Evolutionary conservation across 2,888 invertebrate species (phyloP).

Genomic region (Prosapia bicincta): DNA sequence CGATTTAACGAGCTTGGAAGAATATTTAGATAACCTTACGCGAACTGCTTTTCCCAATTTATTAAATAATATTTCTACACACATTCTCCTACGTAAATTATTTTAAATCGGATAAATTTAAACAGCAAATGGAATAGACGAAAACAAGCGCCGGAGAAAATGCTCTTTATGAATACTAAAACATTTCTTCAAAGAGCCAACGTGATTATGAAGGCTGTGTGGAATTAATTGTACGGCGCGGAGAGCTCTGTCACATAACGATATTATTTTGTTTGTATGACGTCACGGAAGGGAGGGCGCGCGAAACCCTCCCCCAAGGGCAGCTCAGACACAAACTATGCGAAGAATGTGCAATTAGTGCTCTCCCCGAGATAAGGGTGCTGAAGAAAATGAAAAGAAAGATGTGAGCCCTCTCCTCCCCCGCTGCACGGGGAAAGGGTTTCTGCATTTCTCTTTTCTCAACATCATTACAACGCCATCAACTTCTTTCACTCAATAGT

Average conservation of each 20-base stretch:
- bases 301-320: constrained; percentile 30
- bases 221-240: not conserved
- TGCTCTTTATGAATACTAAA: not conserved
- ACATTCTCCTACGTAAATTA: too few relatives aligned
- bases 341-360: constrained; percentile 51
- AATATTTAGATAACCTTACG: too few relatives aligned
- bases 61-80: too few relatives aligned
- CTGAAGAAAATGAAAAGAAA: constrained; percentile 35
- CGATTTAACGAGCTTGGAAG: too few relatives aligned
- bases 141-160: too few relatives aligned
- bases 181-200: not conserved
- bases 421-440: not conserved
- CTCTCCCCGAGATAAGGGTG: constrained; percentile 19
- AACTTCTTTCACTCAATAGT: not conserved
- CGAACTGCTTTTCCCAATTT: too few relatives aligned
- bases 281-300: constrained; percentile 32
- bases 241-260: constrained; percentile 13
- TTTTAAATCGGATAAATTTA: too few relatives aligned
- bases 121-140: too few relatives aligned
- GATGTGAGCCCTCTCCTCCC: constrained; percentile 24
- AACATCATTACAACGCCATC: not conserved
- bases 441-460: not conserved
- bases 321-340: constrained; percentile 40
- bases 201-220: not conserved
- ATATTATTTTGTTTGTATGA: constrained; percentile 27